Conservation (phyloP, 2,113 vertebrate species). For the Lasiurus borealis region DNA sequence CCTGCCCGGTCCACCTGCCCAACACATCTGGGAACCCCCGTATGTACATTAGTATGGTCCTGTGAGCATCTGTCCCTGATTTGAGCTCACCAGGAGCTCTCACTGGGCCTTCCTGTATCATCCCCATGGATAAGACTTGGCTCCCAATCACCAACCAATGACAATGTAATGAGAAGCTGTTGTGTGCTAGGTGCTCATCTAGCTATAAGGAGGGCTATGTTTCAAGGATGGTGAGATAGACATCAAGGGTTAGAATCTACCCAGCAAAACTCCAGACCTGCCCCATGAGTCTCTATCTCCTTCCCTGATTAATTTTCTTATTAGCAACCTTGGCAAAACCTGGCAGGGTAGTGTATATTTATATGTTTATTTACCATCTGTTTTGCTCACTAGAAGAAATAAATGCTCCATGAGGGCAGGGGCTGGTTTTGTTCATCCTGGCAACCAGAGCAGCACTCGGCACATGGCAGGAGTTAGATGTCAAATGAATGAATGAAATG, state of each 20-base stretch:
- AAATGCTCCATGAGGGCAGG: background rate
- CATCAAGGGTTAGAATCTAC: background rate
- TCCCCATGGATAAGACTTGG: background rate
- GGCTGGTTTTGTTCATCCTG: background rate
- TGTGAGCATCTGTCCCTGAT: background rate
- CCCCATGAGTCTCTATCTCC: background rate
- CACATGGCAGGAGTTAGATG: background rate
- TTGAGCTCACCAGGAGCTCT: background rate
- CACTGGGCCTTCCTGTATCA: background rate
- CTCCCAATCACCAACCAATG: background rate
- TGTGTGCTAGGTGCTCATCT: background rate
- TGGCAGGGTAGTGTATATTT: accelerated
- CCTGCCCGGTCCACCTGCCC: background rate
- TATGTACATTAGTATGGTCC: background rate
- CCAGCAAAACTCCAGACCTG: background rate
- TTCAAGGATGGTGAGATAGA: background rate
- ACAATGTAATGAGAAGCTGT: background rate
- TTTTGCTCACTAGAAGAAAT: background rate
- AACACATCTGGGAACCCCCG: background rate
- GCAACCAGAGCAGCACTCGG: background rate
- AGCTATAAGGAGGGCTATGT: background rate
- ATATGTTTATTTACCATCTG: background rate
- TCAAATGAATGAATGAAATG: background rate
- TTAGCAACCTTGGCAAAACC: accelerated
- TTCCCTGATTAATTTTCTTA: background rate